Evolutionary conservation across 2,797 vertebrate species (phyloP), one percentile per base, ranked within the genome.

Genomic region (Lateolabrax maculatus): DNA sequence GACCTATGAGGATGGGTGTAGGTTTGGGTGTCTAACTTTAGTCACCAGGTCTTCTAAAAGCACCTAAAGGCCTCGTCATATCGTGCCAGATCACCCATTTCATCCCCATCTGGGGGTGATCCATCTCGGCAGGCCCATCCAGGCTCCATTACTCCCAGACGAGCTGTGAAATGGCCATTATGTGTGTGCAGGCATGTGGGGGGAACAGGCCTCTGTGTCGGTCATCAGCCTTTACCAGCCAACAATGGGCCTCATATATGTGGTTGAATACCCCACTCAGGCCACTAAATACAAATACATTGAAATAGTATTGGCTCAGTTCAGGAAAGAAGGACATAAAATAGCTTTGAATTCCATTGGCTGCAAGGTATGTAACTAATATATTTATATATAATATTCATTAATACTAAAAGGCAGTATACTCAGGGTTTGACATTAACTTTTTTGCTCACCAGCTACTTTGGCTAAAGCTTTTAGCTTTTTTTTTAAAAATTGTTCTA

Each of bases 131-230:
- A 36, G 85, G 84, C 84, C 86, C 80, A 90, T 85, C 89, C 80
- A 90, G 85, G 89, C 91, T 91, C 89, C 88, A 93, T 95, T 95
- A 94, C 93, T 87, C 87, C 90, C 91, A 89, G 90, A 92, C 87
- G 87, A 94, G 90, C 89, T 92, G 86, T 94, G 92, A 95, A 95
- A 95, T 92, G 83, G 85, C 87, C 88, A 94, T 95, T 94, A 94
- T 93, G 87, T 90, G 87, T 92, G 91, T 90, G 90, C 87, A 93
- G 85, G 91, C 92, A 90, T 92, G 90, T 92, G 85, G 79, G 74
- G 82, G 88, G 88, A 89, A 79, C 69, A 79, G 85, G 88, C 81
- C 85, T 89, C 89, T 79, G 66, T 79, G 86, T 87, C 62, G 27
- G 62, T 74, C 83, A 25, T 84, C 80, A 85, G 87, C 80, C 84